Percentiles rank a stretch among this genome's conserved stretches.
These are phyloP conservation scores for Arge pagana DNA, from an alignment of 2,888 invertebrate species.

Conservation along the genomic window DNA sequence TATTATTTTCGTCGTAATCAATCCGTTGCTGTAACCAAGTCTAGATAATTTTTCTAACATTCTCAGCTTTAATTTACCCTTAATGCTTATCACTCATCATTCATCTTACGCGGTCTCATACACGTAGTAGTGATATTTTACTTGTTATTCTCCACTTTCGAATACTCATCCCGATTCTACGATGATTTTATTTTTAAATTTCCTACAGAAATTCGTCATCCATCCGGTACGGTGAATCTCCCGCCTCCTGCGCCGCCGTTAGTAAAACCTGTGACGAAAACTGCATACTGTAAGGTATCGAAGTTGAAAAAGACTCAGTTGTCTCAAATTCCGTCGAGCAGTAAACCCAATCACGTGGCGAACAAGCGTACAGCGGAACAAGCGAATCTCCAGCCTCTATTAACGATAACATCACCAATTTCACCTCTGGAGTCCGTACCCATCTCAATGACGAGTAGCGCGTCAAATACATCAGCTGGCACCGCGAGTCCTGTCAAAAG, in stretches of 20 bases:
- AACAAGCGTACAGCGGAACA: constrained; percentile 47
- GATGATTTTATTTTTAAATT: too few species aligned
- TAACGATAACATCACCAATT: constrained; percentile 47
- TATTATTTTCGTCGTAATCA: too few species aligned
- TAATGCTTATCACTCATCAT: too few species aligned
- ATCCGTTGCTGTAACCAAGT: too few species aligned
- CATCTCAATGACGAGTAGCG: constrained; percentile 37
- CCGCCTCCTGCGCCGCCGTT: constrained; percentile 50
- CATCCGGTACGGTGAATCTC: constrained; percentile 49
- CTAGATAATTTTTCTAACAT: too few species aligned
- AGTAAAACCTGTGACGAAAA: constrained; percentile 47
- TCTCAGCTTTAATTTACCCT: too few species aligned
- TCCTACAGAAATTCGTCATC: constrained; percentile 52
- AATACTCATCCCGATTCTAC: too few species aligned
- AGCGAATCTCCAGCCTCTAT: constrained; percentile 36
- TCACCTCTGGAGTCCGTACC: constrained; percentile 49
- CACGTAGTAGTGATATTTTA: too few species aligned
- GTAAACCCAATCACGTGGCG: constrained; percentile 35
- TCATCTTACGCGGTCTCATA: too few species aligned
- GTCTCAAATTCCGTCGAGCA: constrained; percentile 32
- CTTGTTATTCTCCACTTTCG: too few species aligned
- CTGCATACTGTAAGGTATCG: constrained; percentile 54
- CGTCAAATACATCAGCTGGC: constrained; percentile 26
- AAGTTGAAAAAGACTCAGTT: constrained; percentile 50
- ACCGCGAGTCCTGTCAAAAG: constrained; percentile 50